Evolutionary conservation across 2,113 vertebrate species (phyloP), one percentile per base, ranked within the genome.

Genomic region (Drymodes brunneopygia): DNA sequence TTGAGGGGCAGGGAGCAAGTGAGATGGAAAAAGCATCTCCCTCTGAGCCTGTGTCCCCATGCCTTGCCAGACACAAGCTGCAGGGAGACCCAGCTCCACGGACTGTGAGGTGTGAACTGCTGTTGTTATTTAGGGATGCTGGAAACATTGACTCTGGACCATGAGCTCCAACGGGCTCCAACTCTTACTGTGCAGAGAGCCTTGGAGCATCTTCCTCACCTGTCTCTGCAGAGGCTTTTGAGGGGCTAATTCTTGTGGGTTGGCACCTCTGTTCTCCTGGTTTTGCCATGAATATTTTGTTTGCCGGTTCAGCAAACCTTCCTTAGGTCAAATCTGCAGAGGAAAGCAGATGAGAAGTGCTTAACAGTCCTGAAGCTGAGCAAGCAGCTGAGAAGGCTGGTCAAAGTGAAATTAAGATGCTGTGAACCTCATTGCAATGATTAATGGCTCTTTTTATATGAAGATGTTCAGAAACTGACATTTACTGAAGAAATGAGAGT

Each of bases 371-470:
- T 83, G 54, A 69, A 91, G 44, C 53, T 6, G 22, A 80, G 82
- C 64, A 78, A 85, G 61, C 75, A 86, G 75, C 29, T 42, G 65
- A 88, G 91, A 82, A 85, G 45, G 73, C 58, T 88, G 62, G 33
- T 77, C 69, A 86, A 88, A 86, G 71, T 3, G 5, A 88, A 88
- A 79, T 73, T 73, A 51, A 58, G 62, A 56, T 50, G 66, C 67
- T 72, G 27, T 64, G 58, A 91, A 77, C 40, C 19, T 66, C 35
- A 6, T 70, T 91, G 58, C 0, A 1, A 69, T 88, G 77, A 88
- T 88, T 94, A 95, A 91, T 86, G 80, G 69, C 54, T 92, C 62
- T 83, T 65, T 73, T 94, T 54, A 47, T 75, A 85, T 82, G 48
- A 86, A 83, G 83, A 65, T 78, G 47, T 83, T 88, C 57, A 53